Conservation (phyloP, 2,797 vertebrate genomes). For the Poecilia picta region DNA sequence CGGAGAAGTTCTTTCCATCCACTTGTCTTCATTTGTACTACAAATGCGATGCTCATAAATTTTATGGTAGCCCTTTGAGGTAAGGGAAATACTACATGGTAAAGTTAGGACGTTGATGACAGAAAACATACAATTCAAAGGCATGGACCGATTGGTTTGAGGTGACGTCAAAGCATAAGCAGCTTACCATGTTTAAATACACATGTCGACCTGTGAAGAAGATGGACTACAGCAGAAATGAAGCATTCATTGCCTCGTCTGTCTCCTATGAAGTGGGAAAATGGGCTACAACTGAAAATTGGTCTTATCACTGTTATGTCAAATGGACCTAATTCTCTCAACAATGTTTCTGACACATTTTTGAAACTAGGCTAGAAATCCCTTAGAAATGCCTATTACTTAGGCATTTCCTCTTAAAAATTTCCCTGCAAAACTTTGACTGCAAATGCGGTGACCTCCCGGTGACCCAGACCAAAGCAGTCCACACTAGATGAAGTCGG, state of each 20-base stretch:
- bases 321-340: neutral
- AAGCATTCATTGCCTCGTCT: neutral
- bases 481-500: too few relatives aligned
- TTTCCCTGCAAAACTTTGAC: too few relatives aligned
- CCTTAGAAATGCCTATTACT: too few relatives aligned
- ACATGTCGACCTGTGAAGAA: neutral
- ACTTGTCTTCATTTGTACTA: neutral
- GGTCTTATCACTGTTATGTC: neutral
- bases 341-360: neutral
- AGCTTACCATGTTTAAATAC: neutral
- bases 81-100: neutral
- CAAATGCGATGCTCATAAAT: neutral
- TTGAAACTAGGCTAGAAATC: neutral
- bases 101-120: neutral
- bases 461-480: too few relatives aligned
- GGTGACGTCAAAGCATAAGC: neutral
- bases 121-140: neutral
- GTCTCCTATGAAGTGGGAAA: neutral
- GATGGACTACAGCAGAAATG: neutral
- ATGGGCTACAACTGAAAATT: neutral
- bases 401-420: neutral
- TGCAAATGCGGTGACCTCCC: too few relatives aligned
- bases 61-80: neutral
- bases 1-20: neutral
- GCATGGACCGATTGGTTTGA: neutral